These are phyloP conservation scores for Cichladusa arquata DNA, from an alignment of 2,113 vertebrate species.

Conservation along the genomic window DNA sequence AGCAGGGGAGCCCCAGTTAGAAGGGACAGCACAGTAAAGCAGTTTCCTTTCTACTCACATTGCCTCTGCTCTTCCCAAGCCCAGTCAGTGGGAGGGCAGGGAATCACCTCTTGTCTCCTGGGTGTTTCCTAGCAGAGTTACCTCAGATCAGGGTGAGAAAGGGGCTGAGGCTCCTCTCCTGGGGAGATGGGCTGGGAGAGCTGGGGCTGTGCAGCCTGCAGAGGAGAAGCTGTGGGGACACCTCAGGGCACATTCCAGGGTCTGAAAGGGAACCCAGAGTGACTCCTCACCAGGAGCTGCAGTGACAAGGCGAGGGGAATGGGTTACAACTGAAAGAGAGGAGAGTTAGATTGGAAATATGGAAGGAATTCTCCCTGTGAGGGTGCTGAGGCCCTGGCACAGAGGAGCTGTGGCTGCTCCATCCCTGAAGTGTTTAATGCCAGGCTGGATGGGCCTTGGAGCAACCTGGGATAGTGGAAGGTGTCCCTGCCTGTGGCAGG, in stretches of 20 bases:
- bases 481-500: neutral
- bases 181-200: neutral
- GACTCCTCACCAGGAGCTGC: neutral
- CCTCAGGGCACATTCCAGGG: neutral
- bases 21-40: neutral
- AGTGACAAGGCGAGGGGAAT: neutral
- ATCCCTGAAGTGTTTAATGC: neutral
- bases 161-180: neutral
- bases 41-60: neutral
- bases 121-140: neutral
- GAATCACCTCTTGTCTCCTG: neutral
- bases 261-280: neutral
- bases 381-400: neutral
- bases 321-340: neutral
- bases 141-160: neutral
- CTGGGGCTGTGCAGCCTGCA: neutral
- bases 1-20: neutral
- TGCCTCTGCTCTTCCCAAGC: neutral
- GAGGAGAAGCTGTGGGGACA: neutral
- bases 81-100: neutral
- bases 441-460: neutral
- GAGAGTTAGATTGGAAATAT: neutral
- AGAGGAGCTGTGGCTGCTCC: neutral
- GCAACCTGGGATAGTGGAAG: rapidly evolving
- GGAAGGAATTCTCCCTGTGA: neutral